Evolutionary conservation across 2,888 invertebrate genomes (phyloP), one percentile per base, ranked within the genome.

Genomic region (Epirrhoe tristata): DNA sequence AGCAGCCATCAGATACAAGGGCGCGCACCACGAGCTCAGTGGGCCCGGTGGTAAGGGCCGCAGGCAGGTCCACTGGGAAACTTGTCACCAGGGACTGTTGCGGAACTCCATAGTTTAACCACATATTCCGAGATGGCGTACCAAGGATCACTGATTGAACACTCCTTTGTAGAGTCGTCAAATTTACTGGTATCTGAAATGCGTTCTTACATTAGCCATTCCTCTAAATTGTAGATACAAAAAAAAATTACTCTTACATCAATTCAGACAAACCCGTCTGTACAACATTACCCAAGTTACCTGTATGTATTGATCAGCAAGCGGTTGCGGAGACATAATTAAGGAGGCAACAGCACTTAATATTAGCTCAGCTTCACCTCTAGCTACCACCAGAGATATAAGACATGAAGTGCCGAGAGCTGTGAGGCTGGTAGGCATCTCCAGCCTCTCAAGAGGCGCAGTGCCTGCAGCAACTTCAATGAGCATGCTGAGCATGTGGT

Each of bases 401-500:
- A 99, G 94, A 76, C 98, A 98, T 1, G 99, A 97, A 84, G 98
- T 98, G 58, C 98, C 98, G 67, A 98, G 95, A 5, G 98, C 96
- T 17, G 98, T 97, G 78, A 99, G 94, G 75, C 95, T 95, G 70
- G 94, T 95, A 14, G 96, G 96, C 76, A 94, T 93, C 1, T 95
- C 94, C 5, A 74, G 63, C 14, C 76, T 76, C 8, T 82, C 86
- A 10, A 71, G 70, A 1, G 81, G 77, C 0, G 81, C 74, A 92
- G 94, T 61, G 93, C 96, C 95, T 54, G 96, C 96, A 1, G 98
- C 96, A 73, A 98, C 94, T 77, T 98, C 97, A 76, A 98, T 94
- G 57, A 99, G 90, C 77, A 98, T 94, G 73, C 96, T 95, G 85
- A 98, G 98, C 57, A 99, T 92, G 50, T 97, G 96, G 87, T 97